phyloP scores from a whole-genome alignment of 2,888 invertebrate genomes.

The Rhabditoides inermis region DNA sequence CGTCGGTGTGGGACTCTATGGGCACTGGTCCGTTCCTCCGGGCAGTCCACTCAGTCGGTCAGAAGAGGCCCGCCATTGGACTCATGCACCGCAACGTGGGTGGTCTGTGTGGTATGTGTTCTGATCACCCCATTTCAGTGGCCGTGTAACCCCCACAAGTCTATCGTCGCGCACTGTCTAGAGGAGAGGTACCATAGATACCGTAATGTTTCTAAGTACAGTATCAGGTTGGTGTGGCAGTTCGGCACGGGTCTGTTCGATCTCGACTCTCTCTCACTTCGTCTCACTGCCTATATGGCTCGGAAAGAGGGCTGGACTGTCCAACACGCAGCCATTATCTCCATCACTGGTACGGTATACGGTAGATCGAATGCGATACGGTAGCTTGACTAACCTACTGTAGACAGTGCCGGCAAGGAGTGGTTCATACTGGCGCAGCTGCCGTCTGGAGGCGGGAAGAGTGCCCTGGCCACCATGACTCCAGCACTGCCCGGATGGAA shows the following conservation, averaged over 20 bases:
- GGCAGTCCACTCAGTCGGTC: slow-evolving; percentile 85
- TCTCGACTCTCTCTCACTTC: slow-evolving; percentile 71
- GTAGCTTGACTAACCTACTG: not conserved
- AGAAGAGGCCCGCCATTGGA: slow-evolving; percentile 61
- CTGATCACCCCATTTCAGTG: no score
- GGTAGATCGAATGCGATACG: not conserved
- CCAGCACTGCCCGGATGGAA: slow-evolving; percentile 73
- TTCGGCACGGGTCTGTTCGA: not conserved
- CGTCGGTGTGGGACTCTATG: slow-evolving; percentile 54
- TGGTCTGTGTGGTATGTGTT: no score
- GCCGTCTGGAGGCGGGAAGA: slow-evolving; percentile 97
- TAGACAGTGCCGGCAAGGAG: slow-evolving; percentile 63
- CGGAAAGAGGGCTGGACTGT: slow-evolving; percentile 92
- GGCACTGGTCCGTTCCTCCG: slow-evolving; percentile 65
- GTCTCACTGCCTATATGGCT: slow-evolving; percentile 85
- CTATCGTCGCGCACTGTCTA: slow-evolving; percentile 79
- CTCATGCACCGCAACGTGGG: slow-evolving; percentile 35
- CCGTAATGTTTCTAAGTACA: no score
- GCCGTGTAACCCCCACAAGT: slow-evolving; percentile 89
- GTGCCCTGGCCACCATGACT: slow-evolving; percentile 94
- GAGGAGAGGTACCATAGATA: no score
- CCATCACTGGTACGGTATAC: slow-evolving; percentile 7
- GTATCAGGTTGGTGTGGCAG: no score
- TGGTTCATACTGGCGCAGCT: slow-evolving; percentile 76
- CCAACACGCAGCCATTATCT: slow-evolving; percentile 81